Evolutionary conservation across 2,888 invertebrate genomes (phyloP), one percentile per base, ranked within the genome.

Genomic region (Eudemis profundana): DNA sequence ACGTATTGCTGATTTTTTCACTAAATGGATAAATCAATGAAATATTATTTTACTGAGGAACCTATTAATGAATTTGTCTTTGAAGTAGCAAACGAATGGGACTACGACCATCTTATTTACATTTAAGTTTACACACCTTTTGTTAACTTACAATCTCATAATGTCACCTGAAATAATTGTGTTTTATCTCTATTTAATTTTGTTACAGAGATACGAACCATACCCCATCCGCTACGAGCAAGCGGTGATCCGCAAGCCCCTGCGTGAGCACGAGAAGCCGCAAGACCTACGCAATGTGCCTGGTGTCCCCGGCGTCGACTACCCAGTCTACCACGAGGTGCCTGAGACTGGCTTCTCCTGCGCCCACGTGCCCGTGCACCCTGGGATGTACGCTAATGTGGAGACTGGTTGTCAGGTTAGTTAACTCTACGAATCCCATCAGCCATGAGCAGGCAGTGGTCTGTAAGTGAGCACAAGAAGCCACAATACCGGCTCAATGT

Each of bases 311-410:
- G 97, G 97, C 1, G 94, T 96, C 1, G 97, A 97, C 85, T 97
- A 95, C 86, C 97, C 97, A 0, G 90, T 96, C 57, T 97, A 95
- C 84, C 96, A 96, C 79, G 87, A 91, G 68, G 95, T 96, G 1
- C 97, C 97, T 0, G 93, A 94, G 29, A 97, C 97, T 15, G 93
- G 94, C 72, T 97, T 97, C 88, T 95, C 95, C 2, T 97, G 97
- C 78, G 93, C 94, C 53, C 93, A 95, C 73, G 96, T 97, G 40
- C 97, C 97, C 0, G 95, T 95, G 17, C 93, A 95, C 59, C 97
- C 97, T 1, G 97, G 97, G 72, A 97, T 97, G 95, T 97, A 97
- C 82, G 97, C 97, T n/a, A 97, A 97, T 79, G 95, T 96, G 0
- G 97, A 97, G 84, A 95, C 97, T 70, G 96, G 96, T 62, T 97